Evolutionary conservation across 37 sponge, comb jelly and placozoan species (phyloP).

Genomic region (Beroe forskalii): DNA sequence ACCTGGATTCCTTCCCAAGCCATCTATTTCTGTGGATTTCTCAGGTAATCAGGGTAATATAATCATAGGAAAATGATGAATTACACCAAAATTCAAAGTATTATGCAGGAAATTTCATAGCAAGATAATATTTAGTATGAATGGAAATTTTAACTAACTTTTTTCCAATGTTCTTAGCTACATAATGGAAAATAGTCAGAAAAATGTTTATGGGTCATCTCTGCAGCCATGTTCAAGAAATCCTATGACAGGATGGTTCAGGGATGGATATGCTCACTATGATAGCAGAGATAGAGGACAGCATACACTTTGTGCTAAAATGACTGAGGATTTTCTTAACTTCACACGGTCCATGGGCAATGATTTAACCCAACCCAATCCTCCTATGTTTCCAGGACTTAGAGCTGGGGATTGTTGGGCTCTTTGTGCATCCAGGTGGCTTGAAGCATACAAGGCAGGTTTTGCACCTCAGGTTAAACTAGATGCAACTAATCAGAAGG

Average conservation of each 20-base stretch:
- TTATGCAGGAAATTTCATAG: too few relatives aligned
- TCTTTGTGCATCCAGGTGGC: not conserved
- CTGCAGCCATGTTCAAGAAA: not conserved
- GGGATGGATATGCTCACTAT: not conserved
- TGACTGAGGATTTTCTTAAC: not conserved
- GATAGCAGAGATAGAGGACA: not conserved
- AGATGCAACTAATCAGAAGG: not conserved
- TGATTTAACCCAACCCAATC: not conserved
- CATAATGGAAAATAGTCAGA: too few relatives aligned
- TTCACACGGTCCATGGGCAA: not conserved
- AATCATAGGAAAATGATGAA: too few relatives aligned
- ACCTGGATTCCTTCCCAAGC: slow-evolving; percentile 22
- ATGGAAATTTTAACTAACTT: too few relatives aligned
- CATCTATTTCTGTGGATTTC: slow-evolving; percentile 12
- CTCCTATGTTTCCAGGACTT: not conserved
- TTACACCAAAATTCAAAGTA: too few relatives aligned
- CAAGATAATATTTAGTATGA: too few relatives aligned
- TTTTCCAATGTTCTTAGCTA: too few relatives aligned
- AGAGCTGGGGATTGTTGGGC: not conserved
- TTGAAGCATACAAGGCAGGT: not conserved
- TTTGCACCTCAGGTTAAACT: not conserved
- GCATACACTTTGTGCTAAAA: not conserved
- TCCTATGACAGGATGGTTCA: not conserved
- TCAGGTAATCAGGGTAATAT: slow-evolving; percentile 21
- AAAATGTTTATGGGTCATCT: not conserved